Evolutionary conservation across 1,140 invertebrate genomes (phyloP), one percentile per base, ranked within the genome.

Genomic region (Drosophila grimshawi): DNA sequence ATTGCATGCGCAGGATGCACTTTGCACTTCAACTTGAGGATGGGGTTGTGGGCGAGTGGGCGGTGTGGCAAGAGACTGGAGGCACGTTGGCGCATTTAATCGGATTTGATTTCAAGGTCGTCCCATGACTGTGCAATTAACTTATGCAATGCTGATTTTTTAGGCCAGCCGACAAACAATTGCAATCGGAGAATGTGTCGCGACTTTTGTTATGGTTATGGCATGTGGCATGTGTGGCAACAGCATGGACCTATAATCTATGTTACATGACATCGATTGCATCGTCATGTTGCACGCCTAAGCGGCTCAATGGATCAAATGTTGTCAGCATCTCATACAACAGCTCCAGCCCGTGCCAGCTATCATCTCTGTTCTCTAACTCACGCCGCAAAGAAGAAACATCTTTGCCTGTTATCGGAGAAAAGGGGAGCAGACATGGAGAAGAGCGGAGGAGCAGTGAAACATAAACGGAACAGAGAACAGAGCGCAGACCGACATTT

Each of bases 401-500:
- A 53, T 55, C 37, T 27, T 27, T 46, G 19, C 8, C 10, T 7
- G 35, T 27, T 64, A 57, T 65, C 68, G 5, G n/a, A 27, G 27
- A 5, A 30, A 5, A 19, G 19, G 19, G 19, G 19, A 19, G 19
- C 19, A 19, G 19, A 19, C 19, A 19, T 19, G 19, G 19, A 19
- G 1, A 19, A 19, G 19, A 19, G 19, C 19, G 19, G 19, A 19
- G 19, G 5, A 52, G 10, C 27, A 32, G 19, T 30, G 37, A 8
- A 35, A 55, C 19, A 41, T 19, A 8, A 46, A 52, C 62, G 55
- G 30, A 49, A 78, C 66, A 49, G 55, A 69, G 73, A 77, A 78
- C 68, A 86, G 72, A 80, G 63, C 57, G 8, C 65, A 68, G 62
- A 67, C 81, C 81, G 81, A 86, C 81, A 78, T 81, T 81, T 68